Evolutionary conservation across 2,113 vertebrate genomes (phyloP), one percentile per base, ranked within the genome.

Genomic region (Mixornis gularis): DNA sequence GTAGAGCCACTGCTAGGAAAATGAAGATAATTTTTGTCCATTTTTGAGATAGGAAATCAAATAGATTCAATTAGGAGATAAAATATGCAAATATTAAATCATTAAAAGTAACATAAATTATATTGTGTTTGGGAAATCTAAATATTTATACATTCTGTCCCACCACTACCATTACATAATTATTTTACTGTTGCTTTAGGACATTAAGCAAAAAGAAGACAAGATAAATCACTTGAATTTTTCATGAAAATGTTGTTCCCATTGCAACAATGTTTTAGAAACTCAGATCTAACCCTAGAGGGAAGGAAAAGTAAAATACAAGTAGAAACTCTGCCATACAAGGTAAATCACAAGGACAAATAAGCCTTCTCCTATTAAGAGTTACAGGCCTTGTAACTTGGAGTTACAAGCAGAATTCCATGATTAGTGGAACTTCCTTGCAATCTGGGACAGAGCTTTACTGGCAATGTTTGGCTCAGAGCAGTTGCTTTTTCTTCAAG

Each of bases 1-100:
- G 91, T 21, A 91, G 74, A 92, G 87, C 66, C 71, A 82, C 66
- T 77, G 66, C 84, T 78, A 86, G 77, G 82, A 74, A 80, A 36
- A 70, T 12, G 48, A 73, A 76, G 53, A 26, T 46, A 1, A 53
- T 58, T 91, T 92, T 14, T 72, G 40, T 16, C 29, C 9, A 48
- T 49, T 80, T 94, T 92, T 70, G 29, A 85, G 32, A 26, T 43
- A 73, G 76, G 51, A 87, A 86, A 90, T 73, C 22, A 59, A 90
- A 76, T 3, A 60, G 38, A 76, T 83, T 81, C 22, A 84, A 65
- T 46, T 30, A 84, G 69, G 38, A 87, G 80, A 90, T 18, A 71
- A 88, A 78, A 80, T 19, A 91, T 62, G 32, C 22, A 81, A 84
- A 64, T 11, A 68, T 78, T 18, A 88, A 70, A 6, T 71, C 6